Conservation (phyloP, 2,113 vertebrate species). For the Blennius ocellaris region DNA sequence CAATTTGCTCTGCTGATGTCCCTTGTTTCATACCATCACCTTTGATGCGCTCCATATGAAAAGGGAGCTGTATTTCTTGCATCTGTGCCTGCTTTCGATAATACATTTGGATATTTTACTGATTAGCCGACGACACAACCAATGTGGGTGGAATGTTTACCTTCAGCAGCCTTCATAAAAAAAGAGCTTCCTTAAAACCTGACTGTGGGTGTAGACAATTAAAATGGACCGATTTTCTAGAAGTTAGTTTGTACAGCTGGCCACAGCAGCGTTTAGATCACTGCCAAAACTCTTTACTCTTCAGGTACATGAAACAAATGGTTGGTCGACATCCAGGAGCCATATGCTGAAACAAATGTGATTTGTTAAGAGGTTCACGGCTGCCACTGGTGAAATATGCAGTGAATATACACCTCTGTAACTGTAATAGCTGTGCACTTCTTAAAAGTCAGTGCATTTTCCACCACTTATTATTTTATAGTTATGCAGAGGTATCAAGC, state of each 20-base stretch:
- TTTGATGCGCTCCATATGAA: conserved; percentile 29
- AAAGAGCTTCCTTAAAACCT: background rate
- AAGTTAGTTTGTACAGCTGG: background rate
- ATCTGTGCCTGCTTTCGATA: conserved; percentile 2
- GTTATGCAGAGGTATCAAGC: background rate
- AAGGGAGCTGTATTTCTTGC: conserved; percentile 2
- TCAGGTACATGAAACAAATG: background rate
- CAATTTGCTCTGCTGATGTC: conserved; percentile 34
- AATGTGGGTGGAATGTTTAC: background rate
- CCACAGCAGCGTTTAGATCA: background rate
- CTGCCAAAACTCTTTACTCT: background rate
- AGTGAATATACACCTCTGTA: background rate
- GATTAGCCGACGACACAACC: background rate
- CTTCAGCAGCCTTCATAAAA: background rate
- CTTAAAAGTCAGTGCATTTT: conserved; percentile 16
- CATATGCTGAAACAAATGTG: conserved; percentile 12
- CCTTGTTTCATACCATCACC: conserved; percentile 52
- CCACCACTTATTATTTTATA: conserved; percentile 2
- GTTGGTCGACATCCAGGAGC: conserved; percentile 1
- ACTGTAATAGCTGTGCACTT: background rate
- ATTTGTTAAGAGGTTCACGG: conserved; percentile 10
- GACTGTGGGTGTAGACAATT: background rate
- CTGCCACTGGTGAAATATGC: background rate
- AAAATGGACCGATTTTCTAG: background rate
- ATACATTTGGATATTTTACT: conserved; percentile 5